Conservation (phyloP, 2,797 vertebrate species). For the Sebastes cheni region DNA sequence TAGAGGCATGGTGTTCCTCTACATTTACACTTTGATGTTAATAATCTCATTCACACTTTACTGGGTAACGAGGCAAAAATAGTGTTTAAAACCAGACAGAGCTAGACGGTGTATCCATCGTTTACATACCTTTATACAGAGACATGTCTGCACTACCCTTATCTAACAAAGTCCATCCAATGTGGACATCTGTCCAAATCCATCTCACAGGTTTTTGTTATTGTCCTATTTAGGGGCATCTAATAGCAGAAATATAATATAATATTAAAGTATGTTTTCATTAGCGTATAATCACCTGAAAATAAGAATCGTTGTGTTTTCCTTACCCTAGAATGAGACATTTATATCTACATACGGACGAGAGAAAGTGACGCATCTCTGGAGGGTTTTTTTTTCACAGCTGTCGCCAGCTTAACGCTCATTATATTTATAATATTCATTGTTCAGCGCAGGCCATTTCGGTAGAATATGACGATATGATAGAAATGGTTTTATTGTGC, state of each 20-base stretch:
- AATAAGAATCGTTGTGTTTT: fast-evolving
- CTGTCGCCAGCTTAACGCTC: too few species aligned
- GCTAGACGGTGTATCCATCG: constrained; percentile 24
- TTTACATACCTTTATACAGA: not conserved
- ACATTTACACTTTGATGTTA: constrained; percentile 75
- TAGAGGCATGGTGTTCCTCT: constrained; percentile 44
- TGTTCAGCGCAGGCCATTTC: too few species aligned
- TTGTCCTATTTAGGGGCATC: not conserved
- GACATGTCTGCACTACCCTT: not conserved
- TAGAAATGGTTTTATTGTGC: too few species aligned
- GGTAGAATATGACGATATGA: too few species aligned
- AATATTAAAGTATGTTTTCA: not conserved
- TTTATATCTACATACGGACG: not conserved
- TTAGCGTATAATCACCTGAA: not conserved
- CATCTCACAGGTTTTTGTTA: not conserved
- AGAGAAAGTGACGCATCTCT: too few species aligned
- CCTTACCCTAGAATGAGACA: not conserved
- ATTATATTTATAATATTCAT: too few species aligned
- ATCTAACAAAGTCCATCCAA: not conserved
- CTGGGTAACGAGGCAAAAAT: constrained; percentile 57
- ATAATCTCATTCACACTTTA: constrained; percentile 74
- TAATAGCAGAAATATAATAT: not conserved
- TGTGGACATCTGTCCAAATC: not conserved
- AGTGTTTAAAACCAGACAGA: constrained; percentile 43
- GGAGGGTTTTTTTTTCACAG: too few species aligned